These are phyloP conservation scores for Tetranychus truncatus DNA, from an alignment of 2,888 invertebrate species.

Conservation along the genomic window DNA sequence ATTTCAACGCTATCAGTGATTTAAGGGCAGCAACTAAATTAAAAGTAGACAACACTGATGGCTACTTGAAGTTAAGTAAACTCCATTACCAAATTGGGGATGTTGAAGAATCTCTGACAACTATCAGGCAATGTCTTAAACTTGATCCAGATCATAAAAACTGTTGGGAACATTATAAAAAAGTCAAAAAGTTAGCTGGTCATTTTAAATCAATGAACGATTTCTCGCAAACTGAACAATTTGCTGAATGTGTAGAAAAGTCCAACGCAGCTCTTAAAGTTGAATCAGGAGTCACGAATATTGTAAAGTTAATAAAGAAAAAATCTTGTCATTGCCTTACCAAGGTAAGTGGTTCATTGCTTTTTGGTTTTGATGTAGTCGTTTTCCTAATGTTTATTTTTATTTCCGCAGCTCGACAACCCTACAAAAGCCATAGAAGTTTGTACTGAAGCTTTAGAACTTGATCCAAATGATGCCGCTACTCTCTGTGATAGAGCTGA, in stretches of 20 bases:
- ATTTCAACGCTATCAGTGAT: slow-evolving; percentile 70
- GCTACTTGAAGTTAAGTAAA: slow-evolving; percentile 59
- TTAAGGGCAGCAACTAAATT: slow-evolving; percentile 73
- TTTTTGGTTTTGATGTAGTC: neutral
- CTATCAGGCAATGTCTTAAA: slow-evolving; percentile 87
- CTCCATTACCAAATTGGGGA: slow-evolving; percentile 78
- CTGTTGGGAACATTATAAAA: slow-evolving; percentile 57
- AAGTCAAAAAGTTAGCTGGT: slow-evolving; percentile 78
- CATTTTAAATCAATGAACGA: slow-evolving; percentile 38
- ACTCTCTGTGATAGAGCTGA: slow-evolving; percentile 78
- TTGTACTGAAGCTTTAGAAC: slow-evolving; percentile 59
- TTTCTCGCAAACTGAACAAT: slow-evolving; percentile 44
- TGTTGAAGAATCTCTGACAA: slow-evolving; percentile 68
- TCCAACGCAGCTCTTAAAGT: slow-evolving; percentile 44
- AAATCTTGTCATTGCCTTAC: slow-evolving; percentile 55
- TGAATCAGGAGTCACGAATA: slow-evolving; percentile 46
- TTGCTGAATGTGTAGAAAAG: slow-evolving; percentile 46
- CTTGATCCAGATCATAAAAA: slow-evolving; percentile 85
- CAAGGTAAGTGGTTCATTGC: neutral
- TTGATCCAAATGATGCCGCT: slow-evolving; percentile 45
- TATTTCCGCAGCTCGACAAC: slow-evolving; percentile 43
- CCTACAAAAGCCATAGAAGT: slow-evolving; percentile 49
- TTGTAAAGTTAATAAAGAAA: slow-evolving; percentile 52
- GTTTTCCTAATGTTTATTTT: neutral
- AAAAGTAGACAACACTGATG: slow-evolving; percentile 73